Conservation (phyloP, 2,888 invertebrate genomes). For the Aethes cnicana region DNA sequence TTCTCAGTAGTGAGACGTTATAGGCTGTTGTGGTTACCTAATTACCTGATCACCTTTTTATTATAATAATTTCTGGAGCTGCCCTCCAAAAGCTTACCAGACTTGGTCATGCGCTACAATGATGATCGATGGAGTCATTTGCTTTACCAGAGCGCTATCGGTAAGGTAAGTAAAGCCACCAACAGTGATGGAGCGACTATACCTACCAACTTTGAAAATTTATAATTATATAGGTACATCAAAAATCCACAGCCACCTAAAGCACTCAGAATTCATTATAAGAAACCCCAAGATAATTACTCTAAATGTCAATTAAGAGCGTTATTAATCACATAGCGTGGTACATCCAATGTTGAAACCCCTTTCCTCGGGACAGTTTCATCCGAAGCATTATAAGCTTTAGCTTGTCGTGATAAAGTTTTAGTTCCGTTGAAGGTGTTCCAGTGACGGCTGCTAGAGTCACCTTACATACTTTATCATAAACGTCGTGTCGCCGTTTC, state of each 20-base stretch:
- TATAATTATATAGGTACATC: neutral
- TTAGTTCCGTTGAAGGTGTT: neutral
- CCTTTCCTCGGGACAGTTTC: slow-evolving; percentile 13
- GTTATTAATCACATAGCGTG: slow-evolving; percentile 28
- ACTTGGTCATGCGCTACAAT: no score
- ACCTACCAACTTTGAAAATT: neutral
- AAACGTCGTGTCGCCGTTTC: slow-evolving; percentile 24
- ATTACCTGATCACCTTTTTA: no score
- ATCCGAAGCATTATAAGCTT: neutral
- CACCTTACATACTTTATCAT: slow-evolving; percentile 31
- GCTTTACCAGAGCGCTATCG: no score
- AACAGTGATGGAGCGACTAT: neutral
- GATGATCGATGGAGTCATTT: no score
- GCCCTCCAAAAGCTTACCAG: no score
- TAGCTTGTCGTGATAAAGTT: neutral
- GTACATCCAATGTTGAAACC: slow-evolving; percentile 24
- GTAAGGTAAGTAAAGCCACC: neutral
- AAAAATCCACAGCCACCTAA: slow-evolving; percentile 6
- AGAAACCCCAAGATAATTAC: slow-evolving; percentile 28
- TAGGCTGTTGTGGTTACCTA: no score
- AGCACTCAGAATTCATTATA: slow-evolving; percentile 22
- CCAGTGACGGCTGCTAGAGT: slow-evolving; percentile 14
- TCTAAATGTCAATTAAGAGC: slow-evolving; percentile 31
- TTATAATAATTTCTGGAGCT: no score
- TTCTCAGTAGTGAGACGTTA: no score